Evolutionary conservation across 2,888 invertebrate genomes (phyloP).

Genomic region (Chrysina gloriosa): DNA sequence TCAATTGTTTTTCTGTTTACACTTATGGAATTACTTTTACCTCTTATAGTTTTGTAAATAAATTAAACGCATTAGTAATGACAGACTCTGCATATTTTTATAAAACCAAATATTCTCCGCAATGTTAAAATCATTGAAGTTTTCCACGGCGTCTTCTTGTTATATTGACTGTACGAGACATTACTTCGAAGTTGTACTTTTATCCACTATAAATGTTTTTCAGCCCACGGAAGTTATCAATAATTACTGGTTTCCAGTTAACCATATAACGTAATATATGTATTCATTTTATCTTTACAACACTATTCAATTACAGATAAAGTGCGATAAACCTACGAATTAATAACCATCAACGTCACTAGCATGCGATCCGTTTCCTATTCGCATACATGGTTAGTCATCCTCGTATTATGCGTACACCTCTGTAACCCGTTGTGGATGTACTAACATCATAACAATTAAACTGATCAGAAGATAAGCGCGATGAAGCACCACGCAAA

Average conservation of each 20-base stretch:
- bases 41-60: too few relatives aligned
- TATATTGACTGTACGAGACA: too few relatives aligned
- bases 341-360: slow-evolving; percentile 29
- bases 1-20: too few relatives aligned
- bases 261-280: slow-evolving; percentile 4
- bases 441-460: slow-evolving; percentile 4
- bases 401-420: slow-evolving; percentile 3
- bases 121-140: too few relatives aligned
- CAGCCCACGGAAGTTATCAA: background rate
- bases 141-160: too few relatives aligned
- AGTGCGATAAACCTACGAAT: slow-evolving; percentile 31
- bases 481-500: background rate
- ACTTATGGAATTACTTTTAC: too few relatives aligned
- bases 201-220: slow-evolving; percentile 15
- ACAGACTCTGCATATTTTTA: too few relatives aligned
- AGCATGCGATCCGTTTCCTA: slow-evolving; percentile 19
- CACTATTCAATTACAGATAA: slow-evolving; percentile 33
- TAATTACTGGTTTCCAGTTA: slow-evolving; percentile 26
- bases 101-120: too few relatives aligned
- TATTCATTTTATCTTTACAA: slow-evolving; percentile 33
- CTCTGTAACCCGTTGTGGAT: slow-evolving; percentile 1
- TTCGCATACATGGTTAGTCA: slow-evolving; percentile 17
- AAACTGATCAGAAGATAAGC: slow-evolving; percentile 14
- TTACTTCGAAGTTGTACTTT: too few relatives aligned
- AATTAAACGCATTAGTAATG: too few relatives aligned